A percentile compares a stretch with the other conserved stretches of the same genome.
phyloP scores from a whole-genome alignment of 1,140 invertebrate species.

The Drosophila serrata region DNA sequence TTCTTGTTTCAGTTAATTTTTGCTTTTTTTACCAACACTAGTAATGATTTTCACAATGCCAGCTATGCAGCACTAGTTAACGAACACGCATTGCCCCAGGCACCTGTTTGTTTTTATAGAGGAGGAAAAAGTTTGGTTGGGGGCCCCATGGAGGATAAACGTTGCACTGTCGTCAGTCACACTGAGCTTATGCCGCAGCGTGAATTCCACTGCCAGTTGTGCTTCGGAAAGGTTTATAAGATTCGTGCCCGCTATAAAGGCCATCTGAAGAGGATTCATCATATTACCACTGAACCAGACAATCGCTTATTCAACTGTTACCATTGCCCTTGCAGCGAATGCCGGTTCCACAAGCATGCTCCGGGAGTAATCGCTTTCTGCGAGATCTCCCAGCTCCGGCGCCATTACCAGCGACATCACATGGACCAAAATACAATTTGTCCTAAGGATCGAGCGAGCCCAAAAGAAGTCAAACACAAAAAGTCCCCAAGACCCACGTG shows the following conservation, averaged over 20 bases:
- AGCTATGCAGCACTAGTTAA: background rate
- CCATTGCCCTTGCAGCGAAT: conserved; percentile 12
- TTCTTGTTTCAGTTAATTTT: too few relatives aligned
- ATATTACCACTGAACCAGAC: background rate
- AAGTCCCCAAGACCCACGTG: background rate
- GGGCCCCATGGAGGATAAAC: background rate
- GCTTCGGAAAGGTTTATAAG: conserved; percentile 35
- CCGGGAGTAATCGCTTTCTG: background rate
- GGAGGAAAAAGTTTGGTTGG: background rate
- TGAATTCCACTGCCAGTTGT: conserved; percentile 32
- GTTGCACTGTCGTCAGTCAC: conserved; percentile 1
- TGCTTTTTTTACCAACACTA: background rate
- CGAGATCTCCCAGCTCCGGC: conserved; percentile 14
- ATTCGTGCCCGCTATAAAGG: conserved; percentile 18
- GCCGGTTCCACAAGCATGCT: conserved; percentile 9
- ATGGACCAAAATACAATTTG: conserved; percentile 18
- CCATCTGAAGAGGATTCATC: conserved; percentile 29
- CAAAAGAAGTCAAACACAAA: background rate
- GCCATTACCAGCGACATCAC: conserved; percentile 28
- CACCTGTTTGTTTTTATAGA: background rate
- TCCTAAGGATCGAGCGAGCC: background rate
- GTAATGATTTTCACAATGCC: background rate
- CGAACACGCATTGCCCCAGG: background rate
- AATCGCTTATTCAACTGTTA: background rate
- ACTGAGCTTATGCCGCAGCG: conserved; percentile 25